These are phyloP conservation scores for Deilephila elpenor DNA, from an alignment of 2,888 invertebrate genomes.

Conservation along the genomic window DNA sequence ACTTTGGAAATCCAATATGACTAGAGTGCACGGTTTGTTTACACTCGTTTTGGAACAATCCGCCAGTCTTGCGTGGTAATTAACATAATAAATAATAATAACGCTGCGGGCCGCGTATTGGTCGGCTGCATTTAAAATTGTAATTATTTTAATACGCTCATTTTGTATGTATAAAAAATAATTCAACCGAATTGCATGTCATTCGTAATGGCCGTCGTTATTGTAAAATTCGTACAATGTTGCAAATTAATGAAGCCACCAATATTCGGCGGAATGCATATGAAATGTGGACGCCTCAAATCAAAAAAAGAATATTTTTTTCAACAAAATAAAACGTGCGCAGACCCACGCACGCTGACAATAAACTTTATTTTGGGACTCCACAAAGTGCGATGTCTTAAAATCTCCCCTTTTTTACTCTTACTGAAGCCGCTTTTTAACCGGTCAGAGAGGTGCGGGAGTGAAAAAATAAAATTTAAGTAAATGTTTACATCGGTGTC, in stretches of 20 bases:
- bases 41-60: neutral
- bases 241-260: slow-evolving; percentile 40
- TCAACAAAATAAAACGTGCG: slow-evolving; percentile 46
- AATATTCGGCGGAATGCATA: slow-evolving; percentile 35
- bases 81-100: slow-evolving; percentile 23
- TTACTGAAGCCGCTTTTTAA: slow-evolving; percentile 61
- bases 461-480: slow-evolving; percentile 52
- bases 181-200: slow-evolving; percentile 29
- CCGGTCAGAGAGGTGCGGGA: slow-evolving; percentile 63
- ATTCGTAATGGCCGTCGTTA: slow-evolving; percentile 23
- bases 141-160: slow-evolving; percentile 22
- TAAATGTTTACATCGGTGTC: slow-evolving; percentile 50
- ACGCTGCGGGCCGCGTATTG: neutral
- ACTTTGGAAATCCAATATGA: slow-evolving; percentile 13
- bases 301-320: slow-evolving; percentile 33
- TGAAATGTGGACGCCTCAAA: slow-evolving; percentile 42
- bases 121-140: slow-evolving; percentile 19
- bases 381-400: slow-evolving; percentile 61
- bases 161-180: slow-evolving; percentile 21
- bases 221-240: slow-evolving; percentile 37
- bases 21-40: slow-evolving; percentile 15
- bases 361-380: slow-evolving; percentile 77
- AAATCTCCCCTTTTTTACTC: slow-evolving; percentile 61
- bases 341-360: slow-evolving; percentile 67
- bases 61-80: slow-evolving; percentile 2